phyloP scores from a whole-genome alignment of 2,113 vertebrate genomes.

The Cryptotis parvus region DNA sequence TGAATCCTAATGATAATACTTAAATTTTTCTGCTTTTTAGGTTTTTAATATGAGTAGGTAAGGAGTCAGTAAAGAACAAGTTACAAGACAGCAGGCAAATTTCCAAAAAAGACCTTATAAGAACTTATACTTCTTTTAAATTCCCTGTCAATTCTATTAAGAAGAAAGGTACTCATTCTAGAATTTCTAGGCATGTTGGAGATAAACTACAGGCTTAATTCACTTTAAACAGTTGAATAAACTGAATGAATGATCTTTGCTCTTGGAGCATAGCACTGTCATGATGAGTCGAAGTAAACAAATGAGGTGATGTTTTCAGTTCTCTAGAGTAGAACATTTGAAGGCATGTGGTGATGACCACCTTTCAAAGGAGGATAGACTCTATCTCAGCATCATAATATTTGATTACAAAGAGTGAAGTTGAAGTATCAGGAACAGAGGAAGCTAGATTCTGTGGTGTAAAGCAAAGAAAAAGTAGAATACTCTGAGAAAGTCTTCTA shows the following conservation, averaged over 20 bases:
- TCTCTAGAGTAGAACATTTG: background rate
- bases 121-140: background rate
- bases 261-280: background rate
- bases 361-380: no score
- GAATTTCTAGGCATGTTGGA: background rate
- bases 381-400: no score
- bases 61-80: background rate
- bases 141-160: background rate
- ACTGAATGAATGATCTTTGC: background rate
- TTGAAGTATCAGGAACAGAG: background rate
- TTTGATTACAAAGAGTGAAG: background rate
- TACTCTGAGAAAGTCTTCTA: background rate
- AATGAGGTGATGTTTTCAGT: background rate
- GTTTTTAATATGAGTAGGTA: background rate
- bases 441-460: background rate
- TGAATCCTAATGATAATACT: background rate
- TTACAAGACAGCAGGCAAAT: background rate
- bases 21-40: background rate
- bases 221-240: background rate
- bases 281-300: background rate
- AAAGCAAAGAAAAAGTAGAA: background rate
- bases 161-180: background rate
- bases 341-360: no score
- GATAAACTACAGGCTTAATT: background rate
- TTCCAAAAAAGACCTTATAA: background rate